These are phyloP conservation scores for Leiothrix lutea DNA, from an alignment of 2,113 vertebrate genomes.

Conservation along the genomic window DNA sequence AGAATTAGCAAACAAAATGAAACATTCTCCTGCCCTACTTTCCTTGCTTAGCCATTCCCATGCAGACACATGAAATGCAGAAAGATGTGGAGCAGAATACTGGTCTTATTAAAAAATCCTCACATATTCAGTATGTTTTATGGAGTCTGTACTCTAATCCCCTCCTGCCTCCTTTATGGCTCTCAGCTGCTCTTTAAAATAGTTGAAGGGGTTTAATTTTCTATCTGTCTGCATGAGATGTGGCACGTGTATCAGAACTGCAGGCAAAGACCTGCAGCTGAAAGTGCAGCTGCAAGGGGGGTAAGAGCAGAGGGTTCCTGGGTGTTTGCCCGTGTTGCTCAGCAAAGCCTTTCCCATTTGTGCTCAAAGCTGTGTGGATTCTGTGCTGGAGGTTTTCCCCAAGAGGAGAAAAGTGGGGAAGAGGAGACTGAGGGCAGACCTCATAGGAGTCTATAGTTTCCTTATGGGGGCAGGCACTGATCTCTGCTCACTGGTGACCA, in stretches of 20 bases:
- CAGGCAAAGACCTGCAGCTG: neutral
- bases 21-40: slow-evolving; percentile 54
- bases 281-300: neutral
- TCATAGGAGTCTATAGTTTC: neutral
- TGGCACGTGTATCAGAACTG: neutral
- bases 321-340: neutral
- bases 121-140: neutral
- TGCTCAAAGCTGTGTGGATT: neutral
- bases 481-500: neutral
- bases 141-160: neutral
- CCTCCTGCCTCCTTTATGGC: neutral
- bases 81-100: neutral
- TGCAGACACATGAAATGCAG: neutral
- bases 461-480: neutral
- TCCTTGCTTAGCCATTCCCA: neutral
- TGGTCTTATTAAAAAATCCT: neutral
- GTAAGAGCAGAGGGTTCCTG: neutral
- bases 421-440: neutral
- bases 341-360: neutral
- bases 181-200: neutral
- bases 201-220: neutral
- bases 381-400: neutral
- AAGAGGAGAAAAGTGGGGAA: neutral
- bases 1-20: slow-evolving; percentile 28
- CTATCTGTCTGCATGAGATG: neutral